Evolutionary conservation across 2,888 invertebrate species (phyloP).

Genomic region (Peribatodes rhomboidaria): DNA sequence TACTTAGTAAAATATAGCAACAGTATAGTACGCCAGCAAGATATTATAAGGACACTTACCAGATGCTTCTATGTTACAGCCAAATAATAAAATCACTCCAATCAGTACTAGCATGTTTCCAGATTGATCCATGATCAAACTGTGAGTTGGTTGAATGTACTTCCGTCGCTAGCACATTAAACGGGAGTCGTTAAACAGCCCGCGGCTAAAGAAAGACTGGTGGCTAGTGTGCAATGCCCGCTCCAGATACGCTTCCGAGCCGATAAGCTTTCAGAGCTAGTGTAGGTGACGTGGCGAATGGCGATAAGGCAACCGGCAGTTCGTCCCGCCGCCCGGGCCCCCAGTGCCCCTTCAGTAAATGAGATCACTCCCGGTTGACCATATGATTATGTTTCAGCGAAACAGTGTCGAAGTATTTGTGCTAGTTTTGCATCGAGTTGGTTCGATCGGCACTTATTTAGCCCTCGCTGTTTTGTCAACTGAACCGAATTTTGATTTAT

Average conservation of each 20-base stretch:
- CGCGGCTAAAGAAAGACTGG: constrained; percentile 60
- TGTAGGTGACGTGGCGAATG: constrained; percentile 36
- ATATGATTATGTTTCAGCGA: constrained; percentile 16
- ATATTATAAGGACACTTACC: constrained; percentile 21
- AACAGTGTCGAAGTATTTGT: constrained; percentile 14
- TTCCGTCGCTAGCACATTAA: constrained; percentile 57
- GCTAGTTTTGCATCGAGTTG: background rate
- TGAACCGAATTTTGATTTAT: too few relatives aligned
- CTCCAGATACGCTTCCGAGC: constrained; percentile 71
- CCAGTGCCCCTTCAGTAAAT: constrained; percentile 50
- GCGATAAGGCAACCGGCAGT: constrained; percentile 32
- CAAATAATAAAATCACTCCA: constrained; percentile 51
- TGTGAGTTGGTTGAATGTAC: constrained; percentile 67
- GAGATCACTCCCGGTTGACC: constrained; percentile 42
- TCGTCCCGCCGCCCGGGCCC: constrained; percentile 38
- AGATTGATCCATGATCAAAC: constrained; percentile 55
- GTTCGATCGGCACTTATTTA: background rate
- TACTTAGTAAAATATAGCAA: background rate
- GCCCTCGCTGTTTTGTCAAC: background rate
- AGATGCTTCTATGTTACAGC: constrained; percentile 20
- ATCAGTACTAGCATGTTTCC: constrained; percentile 58
- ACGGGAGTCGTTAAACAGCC: constrained; percentile 61
- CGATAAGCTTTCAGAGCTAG: constrained; percentile 64
- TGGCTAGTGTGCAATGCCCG: constrained; percentile 52
- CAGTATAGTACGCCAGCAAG: constrained; percentile 8